phyloP scores from a whole-genome alignment of 2,113 vertebrate species.

The Megaceryle torquata region DNA sequence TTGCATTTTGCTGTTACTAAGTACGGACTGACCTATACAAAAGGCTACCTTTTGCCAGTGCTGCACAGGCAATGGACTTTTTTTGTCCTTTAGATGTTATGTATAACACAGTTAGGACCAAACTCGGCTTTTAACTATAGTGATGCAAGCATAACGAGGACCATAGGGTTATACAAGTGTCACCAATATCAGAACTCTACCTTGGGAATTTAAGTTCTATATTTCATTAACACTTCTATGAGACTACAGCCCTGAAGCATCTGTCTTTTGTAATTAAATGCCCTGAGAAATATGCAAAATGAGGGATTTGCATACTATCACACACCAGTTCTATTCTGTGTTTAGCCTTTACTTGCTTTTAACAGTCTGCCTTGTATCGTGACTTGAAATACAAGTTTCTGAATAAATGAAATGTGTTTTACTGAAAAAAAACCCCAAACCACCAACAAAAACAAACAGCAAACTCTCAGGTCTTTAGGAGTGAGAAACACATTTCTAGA shows the following conservation, averaged over 20 bases:
- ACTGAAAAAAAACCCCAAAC: not conserved
- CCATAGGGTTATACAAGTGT: not conserved
- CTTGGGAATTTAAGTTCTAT: not conserved
- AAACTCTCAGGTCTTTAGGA: not conserved
- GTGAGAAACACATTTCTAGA: not conserved
- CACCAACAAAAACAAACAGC: not conserved
- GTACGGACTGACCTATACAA: not conserved
- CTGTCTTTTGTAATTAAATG: constrained; percentile 24
- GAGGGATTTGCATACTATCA: not conserved
- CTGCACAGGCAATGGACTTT: not conserved
- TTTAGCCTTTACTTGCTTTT: not conserved
- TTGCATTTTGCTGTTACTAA: not conserved
- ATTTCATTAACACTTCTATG: constrained; percentile 20
- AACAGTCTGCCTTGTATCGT: not conserved
- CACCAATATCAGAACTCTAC: not conserved
- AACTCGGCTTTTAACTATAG: not conserved
- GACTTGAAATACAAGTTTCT: not conserved
- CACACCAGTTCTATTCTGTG: not conserved
- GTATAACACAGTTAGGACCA: not conserved
- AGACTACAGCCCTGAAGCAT: not conserved
- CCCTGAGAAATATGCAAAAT: not conserved
- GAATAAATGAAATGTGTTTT: not conserved
- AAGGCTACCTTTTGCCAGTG: not conserved
- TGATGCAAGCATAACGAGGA: not conserved
- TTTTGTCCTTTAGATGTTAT: not conserved